Evolutionary conservation across 2,888 invertebrate species (phyloP).

Genomic region (Megastigmus dorsalis): DNA sequence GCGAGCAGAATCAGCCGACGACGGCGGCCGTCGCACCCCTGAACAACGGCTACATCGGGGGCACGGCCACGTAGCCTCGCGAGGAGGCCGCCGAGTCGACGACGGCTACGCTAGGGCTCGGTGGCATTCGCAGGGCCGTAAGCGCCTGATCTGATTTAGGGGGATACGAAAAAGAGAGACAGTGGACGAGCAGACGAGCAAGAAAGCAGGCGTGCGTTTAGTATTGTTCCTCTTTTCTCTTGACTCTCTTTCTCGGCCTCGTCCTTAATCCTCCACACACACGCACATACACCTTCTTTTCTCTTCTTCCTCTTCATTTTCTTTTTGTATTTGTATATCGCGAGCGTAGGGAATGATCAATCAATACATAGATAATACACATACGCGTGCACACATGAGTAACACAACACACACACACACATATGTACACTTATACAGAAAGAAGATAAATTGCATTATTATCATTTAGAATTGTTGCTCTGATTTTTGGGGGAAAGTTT

Average conservation of each 20-base stretch:
- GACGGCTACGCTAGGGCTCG: conserved; percentile 25
- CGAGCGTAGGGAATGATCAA: conserved; percentile 26
- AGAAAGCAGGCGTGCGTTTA: conserved; percentile 13
- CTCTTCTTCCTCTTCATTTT: not conserved
- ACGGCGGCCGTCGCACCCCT: conserved; percentile 60
- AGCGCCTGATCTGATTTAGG: conserved; percentile 40
- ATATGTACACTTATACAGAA: not conserved
- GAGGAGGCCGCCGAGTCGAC: conserved; percentile 43
- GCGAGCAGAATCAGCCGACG: conserved; percentile 17
- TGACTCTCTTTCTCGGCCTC: conserved; percentile 21
- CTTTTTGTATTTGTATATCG: conserved; percentile 29
- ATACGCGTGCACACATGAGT: not conserved
- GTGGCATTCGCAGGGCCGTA: conserved; percentile 52
- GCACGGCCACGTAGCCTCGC: conserved; percentile 66
- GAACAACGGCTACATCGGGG: conserved; percentile 71
- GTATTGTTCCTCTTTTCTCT: conserved; percentile 5
- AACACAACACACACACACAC: not conserved
- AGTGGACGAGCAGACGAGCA: not conserved
- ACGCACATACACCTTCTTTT: too few relatives aligned
- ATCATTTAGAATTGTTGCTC: conserved; percentile 7
- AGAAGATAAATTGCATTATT: conserved; percentile 7
- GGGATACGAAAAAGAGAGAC: not conserved
- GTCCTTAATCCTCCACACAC: not conserved
- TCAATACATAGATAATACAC: conserved; percentile 30
- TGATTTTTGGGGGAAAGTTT: conserved; percentile 25